Percentiles rank a stretch among this genome's conserved stretches.
Conservation (phyloP, 2,113 vertebrate species). For the Lamprotornis superbus region DNA sequence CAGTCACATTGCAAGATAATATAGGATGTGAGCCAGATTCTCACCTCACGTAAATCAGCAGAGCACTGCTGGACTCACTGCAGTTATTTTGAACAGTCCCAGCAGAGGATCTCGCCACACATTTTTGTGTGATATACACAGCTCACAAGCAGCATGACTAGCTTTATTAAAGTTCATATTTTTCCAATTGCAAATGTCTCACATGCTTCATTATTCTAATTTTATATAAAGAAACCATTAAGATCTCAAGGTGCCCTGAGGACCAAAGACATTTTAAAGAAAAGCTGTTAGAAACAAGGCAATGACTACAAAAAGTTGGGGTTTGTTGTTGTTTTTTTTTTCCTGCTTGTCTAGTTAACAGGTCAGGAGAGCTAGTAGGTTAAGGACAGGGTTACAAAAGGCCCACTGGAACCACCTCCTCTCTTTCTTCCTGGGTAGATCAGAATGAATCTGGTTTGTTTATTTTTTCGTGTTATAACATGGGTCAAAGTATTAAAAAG, state of each 20-base stretch:
- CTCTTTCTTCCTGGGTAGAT: conserved; percentile 26
- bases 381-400: conserved; percentile 12
- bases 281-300: neutral
- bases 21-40: conserved; percentile 15
- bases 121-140: conserved; percentile 14
- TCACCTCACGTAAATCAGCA: conserved; percentile 22
- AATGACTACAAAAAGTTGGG: neutral
- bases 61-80: neutral
- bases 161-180: conserved; percentile 24
- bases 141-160: neutral
- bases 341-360: neutral
- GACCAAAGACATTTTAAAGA: conserved; percentile 17
- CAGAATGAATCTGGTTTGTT: conserved; percentile 28
- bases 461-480: conserved; percentile 36
- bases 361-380: neutral
- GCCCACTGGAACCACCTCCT: neutral
- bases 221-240: neutral
- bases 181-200: neutral
- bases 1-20: conserved; percentile 31
- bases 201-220: conserved; percentile 45
- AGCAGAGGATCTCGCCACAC: neutral
- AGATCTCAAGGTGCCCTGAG: conserved; percentile 19
- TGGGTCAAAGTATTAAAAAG: conserved; percentile 46
- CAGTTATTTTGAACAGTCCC: conserved; percentile 31
- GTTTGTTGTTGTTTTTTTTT: neutral